Conservation (phyloP, 2,797 vertebrate genomes). For the Clamator glandarius region DNA sequence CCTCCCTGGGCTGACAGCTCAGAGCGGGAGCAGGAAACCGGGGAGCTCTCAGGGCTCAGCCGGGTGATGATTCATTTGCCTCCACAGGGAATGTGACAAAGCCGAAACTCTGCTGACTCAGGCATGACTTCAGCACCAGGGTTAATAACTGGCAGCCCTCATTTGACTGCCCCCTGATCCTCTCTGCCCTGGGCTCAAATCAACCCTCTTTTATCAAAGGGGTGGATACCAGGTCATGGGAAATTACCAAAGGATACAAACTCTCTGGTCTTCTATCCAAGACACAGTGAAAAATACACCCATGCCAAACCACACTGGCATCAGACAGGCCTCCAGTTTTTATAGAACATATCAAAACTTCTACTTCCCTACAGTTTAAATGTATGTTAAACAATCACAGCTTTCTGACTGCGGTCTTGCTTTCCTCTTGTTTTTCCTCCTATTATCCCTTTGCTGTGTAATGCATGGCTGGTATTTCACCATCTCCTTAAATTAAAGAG, state of each 20-base stretch:
- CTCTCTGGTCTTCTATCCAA: not conserved
- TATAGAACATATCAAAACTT: slow-evolving; percentile 5
- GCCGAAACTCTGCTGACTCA: slow-evolving; percentile 77
- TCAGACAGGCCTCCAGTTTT: not conserved
- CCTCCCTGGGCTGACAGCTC: not conserved
- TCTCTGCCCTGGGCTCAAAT: not conserved
- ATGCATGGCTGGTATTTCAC: not conserved
- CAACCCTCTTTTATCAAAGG: not conserved
- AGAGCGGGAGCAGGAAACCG: not conserved
- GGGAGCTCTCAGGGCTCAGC: slow-evolving; percentile 23
- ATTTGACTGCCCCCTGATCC: not conserved
- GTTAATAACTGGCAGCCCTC: not conserved
- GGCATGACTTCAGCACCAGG: slow-evolving; percentile 48
- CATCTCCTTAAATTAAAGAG: not conserved
- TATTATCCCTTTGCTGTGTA: not conserved
- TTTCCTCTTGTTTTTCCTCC: not conserved
- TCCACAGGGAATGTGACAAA: slow-evolving; percentile 51
- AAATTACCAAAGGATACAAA: not conserved
- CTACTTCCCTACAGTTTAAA: not conserved
- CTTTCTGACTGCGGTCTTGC: not conserved
- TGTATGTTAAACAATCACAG: not conserved
- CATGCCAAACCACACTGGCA: not conserved
- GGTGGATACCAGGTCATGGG: not conserved
- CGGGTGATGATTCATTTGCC: slow-evolving; percentile 63
- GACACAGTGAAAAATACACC: not conserved